These are phyloP conservation scores for Bos indicus DNA, from an alignment of 2,113 vertebrate genomes.

Conservation along the genomic window DNA sequence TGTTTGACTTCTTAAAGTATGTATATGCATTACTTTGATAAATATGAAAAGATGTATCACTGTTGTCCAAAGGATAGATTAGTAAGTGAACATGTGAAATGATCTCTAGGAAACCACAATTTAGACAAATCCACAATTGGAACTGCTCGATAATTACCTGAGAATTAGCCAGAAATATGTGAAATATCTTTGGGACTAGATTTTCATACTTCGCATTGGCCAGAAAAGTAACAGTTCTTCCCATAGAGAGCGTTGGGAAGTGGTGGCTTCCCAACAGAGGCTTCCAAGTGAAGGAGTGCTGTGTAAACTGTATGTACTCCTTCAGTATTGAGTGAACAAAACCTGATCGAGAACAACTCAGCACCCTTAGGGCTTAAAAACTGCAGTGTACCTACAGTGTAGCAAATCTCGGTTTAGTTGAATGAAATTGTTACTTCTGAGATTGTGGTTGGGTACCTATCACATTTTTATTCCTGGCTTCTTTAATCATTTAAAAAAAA, in stretches of 20 bases:
- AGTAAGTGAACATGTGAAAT: not conserved
- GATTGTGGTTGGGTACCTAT: not conserved
- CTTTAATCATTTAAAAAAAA: not conserved
- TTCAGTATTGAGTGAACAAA: not conserved
- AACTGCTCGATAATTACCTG: not conserved
- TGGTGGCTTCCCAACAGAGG: not conserved
- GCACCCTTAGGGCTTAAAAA: not conserved
- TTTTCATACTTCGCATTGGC: not conserved
- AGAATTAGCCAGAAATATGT: not conserved
- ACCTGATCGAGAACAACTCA: not conserved
- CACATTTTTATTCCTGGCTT: not conserved
- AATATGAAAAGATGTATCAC: not conserved
- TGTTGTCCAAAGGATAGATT: not conserved
- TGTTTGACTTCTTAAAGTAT: not conserved
- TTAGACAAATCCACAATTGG: not conserved
- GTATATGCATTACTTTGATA: not conserved
- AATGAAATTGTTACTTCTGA: not conserved
- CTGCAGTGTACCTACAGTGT: not conserved
- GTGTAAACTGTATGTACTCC: not conserved
- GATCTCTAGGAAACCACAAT: not conserved
- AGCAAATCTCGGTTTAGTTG: not conserved
- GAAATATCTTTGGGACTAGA: not conserved
- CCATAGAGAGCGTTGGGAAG: not conserved
- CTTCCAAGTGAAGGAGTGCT: not conserved
- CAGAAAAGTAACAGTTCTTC: not conserved